Percentiles rank a stretch among this genome's conserved stretches.
Conservation (phyloP, 1,140 invertebrate species). For the Zaprionus gabonicus region DNA sequence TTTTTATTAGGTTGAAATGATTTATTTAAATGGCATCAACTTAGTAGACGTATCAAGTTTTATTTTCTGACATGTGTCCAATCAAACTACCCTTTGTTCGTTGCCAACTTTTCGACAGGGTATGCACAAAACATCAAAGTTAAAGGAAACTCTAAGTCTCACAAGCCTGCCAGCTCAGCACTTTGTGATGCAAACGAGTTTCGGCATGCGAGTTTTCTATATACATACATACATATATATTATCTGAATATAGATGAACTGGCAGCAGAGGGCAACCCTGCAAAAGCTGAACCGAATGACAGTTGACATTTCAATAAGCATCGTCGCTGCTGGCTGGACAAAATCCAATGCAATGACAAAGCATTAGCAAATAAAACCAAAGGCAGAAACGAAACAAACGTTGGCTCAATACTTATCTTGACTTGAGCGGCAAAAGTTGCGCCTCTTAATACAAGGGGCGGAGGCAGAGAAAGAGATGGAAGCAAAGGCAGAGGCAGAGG, state of each 20-base stretch:
- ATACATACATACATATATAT: not conserved
- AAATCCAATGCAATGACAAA: slow-evolving; percentile 50
- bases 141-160: slow-evolving; percentile 15
- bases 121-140: slow-evolving; percentile 15
- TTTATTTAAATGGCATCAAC: too few relatives aligned
- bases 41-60: not conserved
- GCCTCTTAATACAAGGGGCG: slow-evolving; percentile 56
- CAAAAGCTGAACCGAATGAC: slow-evolving; percentile 18
- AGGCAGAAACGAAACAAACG: slow-evolving; percentile 30
- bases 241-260: slow-evolving; percentile 30
- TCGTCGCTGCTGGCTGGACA: slow-evolving; percentile 2
- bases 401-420: slow-evolving; percentile 39
- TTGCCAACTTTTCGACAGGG: not conserved
- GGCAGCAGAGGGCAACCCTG: not conserved
- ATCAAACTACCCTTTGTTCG: not conserved
- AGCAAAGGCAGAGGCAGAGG: not conserved
- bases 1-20: too few relatives aligned
- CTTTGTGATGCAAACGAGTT: slow-evolving; percentile 42
- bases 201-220: slow-evolving; percentile 15
- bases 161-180: slow-evolving; percentile 40
- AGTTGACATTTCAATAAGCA: slow-evolving; percentile 50
- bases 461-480: not conserved
- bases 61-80: not conserved
- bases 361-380: slow-evolving; percentile 13
- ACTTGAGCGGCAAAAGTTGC: slow-evolving; percentile 40